Evolutionary conservation across 2,888 invertebrate species (phyloP), one percentile per base, ranked within the genome.

Genomic region (Drosophila anceps): DNA sequence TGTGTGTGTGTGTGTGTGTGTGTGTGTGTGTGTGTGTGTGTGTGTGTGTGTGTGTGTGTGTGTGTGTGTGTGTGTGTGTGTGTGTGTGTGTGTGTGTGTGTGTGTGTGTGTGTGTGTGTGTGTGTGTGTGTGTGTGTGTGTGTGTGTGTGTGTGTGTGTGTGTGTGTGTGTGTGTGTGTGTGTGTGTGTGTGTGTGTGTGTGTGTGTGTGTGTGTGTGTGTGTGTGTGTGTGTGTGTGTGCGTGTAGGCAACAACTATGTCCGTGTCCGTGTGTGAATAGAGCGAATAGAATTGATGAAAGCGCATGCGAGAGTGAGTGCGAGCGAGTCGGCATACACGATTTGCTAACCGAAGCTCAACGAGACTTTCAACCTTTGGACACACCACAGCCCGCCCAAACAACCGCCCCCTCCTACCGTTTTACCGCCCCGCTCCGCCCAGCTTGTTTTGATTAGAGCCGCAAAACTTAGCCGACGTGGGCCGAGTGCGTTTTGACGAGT

Each of bases 331-430:
- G 35, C 64, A 41, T 13, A 50, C 4, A 86, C 84, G 86, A 88
- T 79, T 79, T 88, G 77, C 78, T 78, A 88, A 72, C 75, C 89
- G 84, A 91, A 91, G 83, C 74, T 73, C 61, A 70, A 67, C 79
- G 72, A 81, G 77, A 74, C 73, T 82, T 82, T 72, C 60, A 55
- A 31, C 44, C 33, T 48, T 64, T 33, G 60, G 35, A 41, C 48
- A 51, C 50, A 50, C 43, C 31, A 64, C 29, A 43, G 31, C 20
- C 41, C 27, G 15, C 2, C 10, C 31, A 24, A 24, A 8, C 31
- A 10, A 2, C 13, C 31, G 13, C 1, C 24, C 54, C 8, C 4
- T 20, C 10, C 15, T 18, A 12, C 7, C 18, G 12, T n/a, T 20
- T 6, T 20, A 12, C 3, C 5, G 10, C 29, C 12, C 58, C 5